Evolutionary conservation across 2,113 vertebrate genomes (phyloP), one percentile per base, ranked within the genome.

Genomic region (Otis tarda): DNA sequence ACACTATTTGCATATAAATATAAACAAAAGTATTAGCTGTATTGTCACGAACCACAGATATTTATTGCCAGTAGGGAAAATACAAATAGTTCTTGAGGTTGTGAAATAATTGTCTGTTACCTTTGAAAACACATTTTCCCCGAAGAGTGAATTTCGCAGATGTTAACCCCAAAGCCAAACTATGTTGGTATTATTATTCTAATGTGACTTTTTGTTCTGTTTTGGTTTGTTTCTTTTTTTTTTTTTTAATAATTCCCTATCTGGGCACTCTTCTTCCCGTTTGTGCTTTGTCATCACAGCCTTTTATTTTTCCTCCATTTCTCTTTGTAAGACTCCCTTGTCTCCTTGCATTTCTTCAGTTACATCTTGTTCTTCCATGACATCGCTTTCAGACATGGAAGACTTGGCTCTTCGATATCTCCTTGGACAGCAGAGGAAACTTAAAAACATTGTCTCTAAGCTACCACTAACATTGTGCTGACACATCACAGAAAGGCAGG

Each of bases 61-160:
- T 93, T 93, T 90, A 77, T 71, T 86, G 71, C 63, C 47, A 52
- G 28, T 19, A 81, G 88, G 68, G 81, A 86, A 93, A 86, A 75
- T 59, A 81, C 11, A 80, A 92, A 88, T 63, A 35, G 45, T 43
- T 83, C 59, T 91, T 63, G 27, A 92, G 30, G 39, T 35, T 70
- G 41, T 43, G 55, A 88, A 91, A 81, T 83, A 86, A 80, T 77
- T 91, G 55, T 75, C 80, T 83, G 9, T 77, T 90, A 88, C 71
- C 43, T 92, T 92, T 86, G 71, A 86, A 94, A 92, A 75, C 14
- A 61, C 27, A 24, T 52, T 93, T 86, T 96, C 33, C 52, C 82
- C 85, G 63, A 83, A 91, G 83, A 65, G 50, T 22, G 71, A 90
- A 47, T 93, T 96, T 93, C 92, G 88, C 93, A 92, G 77, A 93